Evolutionary conservation across 2,113 vertebrate species (phyloP).

Genomic region (Lycaon pictus): DNA sequence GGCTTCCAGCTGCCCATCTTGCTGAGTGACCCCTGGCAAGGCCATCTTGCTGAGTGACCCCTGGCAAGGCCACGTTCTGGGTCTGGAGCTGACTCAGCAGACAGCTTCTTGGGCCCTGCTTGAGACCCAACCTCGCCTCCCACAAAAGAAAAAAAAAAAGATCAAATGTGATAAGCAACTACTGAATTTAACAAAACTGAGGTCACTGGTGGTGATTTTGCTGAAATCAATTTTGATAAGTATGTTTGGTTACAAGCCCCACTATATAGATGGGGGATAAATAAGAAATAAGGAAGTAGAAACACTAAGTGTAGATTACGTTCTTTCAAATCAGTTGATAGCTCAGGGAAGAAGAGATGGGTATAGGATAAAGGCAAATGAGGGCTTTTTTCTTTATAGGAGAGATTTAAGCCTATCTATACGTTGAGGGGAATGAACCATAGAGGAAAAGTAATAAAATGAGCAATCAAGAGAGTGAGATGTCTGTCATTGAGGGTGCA

Average conservation of each 20-base stretch:
- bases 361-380: neutral
- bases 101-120: neutral
- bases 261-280: neutral
- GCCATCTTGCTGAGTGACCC: neutral
- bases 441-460: neutral
- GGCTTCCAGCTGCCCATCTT: neutral
- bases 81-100: neutral
- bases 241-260: neutral
- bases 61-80: neutral
- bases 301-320: neutral
- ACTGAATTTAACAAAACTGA: neutral
- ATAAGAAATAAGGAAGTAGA: neutral
- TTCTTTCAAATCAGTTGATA: neutral
- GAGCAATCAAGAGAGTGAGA: neutral
- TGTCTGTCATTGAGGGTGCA: no score
- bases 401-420: neutral
- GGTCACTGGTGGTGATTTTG: neutral
- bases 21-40: neutral
- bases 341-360: neutral
- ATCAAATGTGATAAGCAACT: neutral
- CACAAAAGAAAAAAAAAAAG: neutral
- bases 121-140: neutral
- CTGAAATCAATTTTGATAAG: neutral
- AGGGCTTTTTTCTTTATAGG: neutral
- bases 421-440: neutral